Percentiles rank a stretch among this genome's conserved stretches.
phyloP scores from a whole-genome alignment of 2,888 invertebrate species.

The Limnephilus marmoratus region DNA sequence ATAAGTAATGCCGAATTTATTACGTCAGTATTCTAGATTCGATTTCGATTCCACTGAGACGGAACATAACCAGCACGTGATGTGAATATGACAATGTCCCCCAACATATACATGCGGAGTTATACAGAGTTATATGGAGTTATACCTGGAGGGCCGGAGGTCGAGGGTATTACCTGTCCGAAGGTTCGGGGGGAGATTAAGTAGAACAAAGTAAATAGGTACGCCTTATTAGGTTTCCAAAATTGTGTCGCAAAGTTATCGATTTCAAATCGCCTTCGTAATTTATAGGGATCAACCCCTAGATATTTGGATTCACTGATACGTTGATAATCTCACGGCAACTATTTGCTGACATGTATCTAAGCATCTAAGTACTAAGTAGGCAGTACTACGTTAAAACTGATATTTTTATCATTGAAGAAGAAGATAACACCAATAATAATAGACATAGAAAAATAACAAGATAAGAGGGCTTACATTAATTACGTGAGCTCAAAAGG shows the following conservation, averaged over 20 bases:
- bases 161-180: background rate
- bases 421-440: too few relatives aligned
- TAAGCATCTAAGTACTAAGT: too few relatives aligned
- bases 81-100: conserved; percentile 9
- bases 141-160: background rate
- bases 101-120: background rate
- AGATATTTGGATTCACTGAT: background rate
- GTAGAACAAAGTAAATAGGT: background rate
- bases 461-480: too few relatives aligned
- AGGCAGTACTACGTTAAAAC: too few relatives aligned
- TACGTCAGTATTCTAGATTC: conserved; percentile 7
- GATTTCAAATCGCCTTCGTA: background rate
- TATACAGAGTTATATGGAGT: background rate
- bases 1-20: conserved; percentile 21
- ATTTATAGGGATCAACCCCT: background rate
- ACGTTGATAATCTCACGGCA: background rate
- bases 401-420: too few relatives aligned
- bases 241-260: background rate
- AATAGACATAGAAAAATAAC: too few relatives aligned
- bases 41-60: background rate
- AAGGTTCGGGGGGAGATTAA: background rate
- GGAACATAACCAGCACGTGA: background rate
- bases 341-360: background rate
- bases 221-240: background rate
- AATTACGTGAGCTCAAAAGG: too few relatives aligned